A percentile compares a stretch with the other conserved stretches of the same genome.
phyloP scores from a whole-genome alignment of 2,888 invertebrate genomes.

The Pachymerium ferrugineum region DNA sequence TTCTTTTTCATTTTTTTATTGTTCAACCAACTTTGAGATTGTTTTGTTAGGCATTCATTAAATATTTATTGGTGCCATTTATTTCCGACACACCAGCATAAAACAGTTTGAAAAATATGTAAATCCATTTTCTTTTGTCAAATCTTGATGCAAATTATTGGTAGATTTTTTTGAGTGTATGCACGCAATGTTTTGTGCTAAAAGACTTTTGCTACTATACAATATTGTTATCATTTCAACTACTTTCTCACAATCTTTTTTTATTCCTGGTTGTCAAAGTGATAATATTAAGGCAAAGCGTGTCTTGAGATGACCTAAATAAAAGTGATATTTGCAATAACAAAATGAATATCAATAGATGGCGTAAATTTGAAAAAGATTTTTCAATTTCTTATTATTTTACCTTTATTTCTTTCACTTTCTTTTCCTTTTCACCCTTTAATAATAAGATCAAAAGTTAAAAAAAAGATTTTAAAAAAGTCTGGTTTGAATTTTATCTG shows the following conservation, averaged over 20 bases:
- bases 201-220: neutral
- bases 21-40: neutral
- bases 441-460: too few relatives aligned
- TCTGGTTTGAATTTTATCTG: too few relatives aligned
- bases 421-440: too few relatives aligned
- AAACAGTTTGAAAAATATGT: neutral
- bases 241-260: neutral
- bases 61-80: neutral
- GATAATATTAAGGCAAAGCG: neutral
- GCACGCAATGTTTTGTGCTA: neutral
- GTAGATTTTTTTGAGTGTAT: neutral
- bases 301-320: neutral
- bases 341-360: neutral
- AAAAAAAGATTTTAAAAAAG: too few relatives aligned
- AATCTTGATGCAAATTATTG: neutral
- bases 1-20: neutral
- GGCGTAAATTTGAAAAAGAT: too few relatives aligned
- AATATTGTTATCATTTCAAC: neutral
- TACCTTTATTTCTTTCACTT: too few relatives aligned
- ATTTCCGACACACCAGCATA: neutral
- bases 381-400: too few relatives aligned
- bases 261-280: neutral
- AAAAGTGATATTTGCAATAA: neutral
- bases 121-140: conserved; percentile 13
- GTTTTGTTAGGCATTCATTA: conserved; percentile 4